Evolutionary conservation across 1,140 invertebrate genomes (phyloP).

Genomic region (Chironomus tepperi): DNA sequence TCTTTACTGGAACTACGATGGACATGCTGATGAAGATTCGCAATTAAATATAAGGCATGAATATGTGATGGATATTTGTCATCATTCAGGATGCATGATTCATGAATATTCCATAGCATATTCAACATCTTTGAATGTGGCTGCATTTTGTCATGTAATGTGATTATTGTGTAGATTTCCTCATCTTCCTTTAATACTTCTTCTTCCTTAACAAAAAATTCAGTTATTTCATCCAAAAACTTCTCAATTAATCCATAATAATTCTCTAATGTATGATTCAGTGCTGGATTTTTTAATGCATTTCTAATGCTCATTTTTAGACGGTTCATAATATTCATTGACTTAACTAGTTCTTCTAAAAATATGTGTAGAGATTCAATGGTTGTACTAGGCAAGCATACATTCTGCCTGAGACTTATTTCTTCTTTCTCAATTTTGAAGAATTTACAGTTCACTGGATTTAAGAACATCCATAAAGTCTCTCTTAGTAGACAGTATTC

Average conservation of each 20-base stretch:
- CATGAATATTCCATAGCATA: not conserved
- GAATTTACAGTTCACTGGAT: slow-evolving; percentile 32
- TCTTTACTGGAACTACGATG: not conserved
- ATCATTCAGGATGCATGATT: not conserved
- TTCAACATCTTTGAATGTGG: slow-evolving; percentile 24
- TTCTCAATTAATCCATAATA: not conserved
- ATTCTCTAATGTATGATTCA: not conserved
- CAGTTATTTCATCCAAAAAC: not conserved
- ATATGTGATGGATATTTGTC: slow-evolving; percentile 28
- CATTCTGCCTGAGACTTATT: slow-evolving; percentile 30
- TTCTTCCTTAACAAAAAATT: not conserved
- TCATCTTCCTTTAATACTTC: not conserved
- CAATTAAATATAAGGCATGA: slow-evolving; percentile 30
- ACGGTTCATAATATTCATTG: not conserved
- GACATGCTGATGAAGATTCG: slow-evolving; percentile 25
- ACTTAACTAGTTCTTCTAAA: not conserved
- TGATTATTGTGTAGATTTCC: not conserved
- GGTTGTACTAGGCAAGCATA: slow-evolving; percentile 31
- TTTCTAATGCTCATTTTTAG: not conserved
- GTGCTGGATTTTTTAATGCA: not conserved
- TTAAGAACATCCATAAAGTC: slow-evolving; percentile 36
- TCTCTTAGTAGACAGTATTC: slow-evolving; percentile 34
- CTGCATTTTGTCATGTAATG: not conserved
- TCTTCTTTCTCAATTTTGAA: slow-evolving; percentile 30
- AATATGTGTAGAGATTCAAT: slow-evolving; percentile 27